Base-by-base conservation (phyloP, 1,140 invertebrate genomes). In the Cyclina sinensis region DNA sequence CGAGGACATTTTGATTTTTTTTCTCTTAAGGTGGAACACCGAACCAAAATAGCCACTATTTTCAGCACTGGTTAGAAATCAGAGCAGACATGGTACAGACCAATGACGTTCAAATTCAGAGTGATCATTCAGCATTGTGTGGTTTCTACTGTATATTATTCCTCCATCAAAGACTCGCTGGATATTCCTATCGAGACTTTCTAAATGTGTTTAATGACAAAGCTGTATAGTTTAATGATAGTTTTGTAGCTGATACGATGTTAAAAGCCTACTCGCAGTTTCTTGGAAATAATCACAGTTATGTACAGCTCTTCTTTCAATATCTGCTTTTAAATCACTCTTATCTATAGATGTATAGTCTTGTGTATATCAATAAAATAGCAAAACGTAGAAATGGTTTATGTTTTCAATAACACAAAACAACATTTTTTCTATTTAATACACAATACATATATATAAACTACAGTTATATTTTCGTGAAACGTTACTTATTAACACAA, bases 141-240 rank as follows among this genome's bases (percentile, higher is more conserved):
- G 65, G 83, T 57, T 35, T 85, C 11, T 59, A 76, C 27, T 85
- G 82, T 74, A 37, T 85, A 4, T 85, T 74, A 37, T 59, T 39
- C 74, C 70, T 76, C 14, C 43, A 43, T 51, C 48, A 74, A 57
- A 85, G 68, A 76, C 83, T 85, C 14, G 9, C n/a, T n/a, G 70
- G 70, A 74, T 18, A 74, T 57, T 21, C 83, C 0, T 74, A 35
- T 35, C 46, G 74, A 37, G 70, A 73, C 14, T 57, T 54, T 57
- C 1, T 74, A 59, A 85, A 74, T 27, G 7, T 32, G n/a, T 85
- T 85, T 37, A 51, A 76, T 59, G 43, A 0, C 48, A n/a, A 12
- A n/a, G 21, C n/a, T n/a, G 12, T 74, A 32, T 0, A 48, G 16
- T 65, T 14, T 1, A 85, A 85, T 85, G 83, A 57, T 39, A 27